These are phyloP conservation scores for Chromoteleia sp. DNA, from an alignment of 2,888 invertebrate species.

Conservation along the genomic window DNA sequence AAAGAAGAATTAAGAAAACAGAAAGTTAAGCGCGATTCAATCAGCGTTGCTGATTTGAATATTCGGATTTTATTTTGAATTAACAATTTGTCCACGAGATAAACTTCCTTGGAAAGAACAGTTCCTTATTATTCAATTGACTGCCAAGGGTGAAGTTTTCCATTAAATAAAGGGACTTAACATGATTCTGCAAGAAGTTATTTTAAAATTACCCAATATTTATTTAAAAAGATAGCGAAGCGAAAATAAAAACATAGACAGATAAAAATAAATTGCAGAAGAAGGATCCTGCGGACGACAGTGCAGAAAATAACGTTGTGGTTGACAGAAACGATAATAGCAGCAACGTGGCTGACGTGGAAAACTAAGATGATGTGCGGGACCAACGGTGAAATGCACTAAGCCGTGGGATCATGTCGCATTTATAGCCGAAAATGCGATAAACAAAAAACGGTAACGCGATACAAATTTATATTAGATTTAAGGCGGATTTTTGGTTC, in stretches of 20 bases:
- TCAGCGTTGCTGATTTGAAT: no score
- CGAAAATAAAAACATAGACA: constrained; percentile 35
- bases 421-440: constrained; percentile 37
- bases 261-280: constrained; percentile 32
- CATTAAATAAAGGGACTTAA: constrained; percentile 7
- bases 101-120: neutral
- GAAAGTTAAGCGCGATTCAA: no score
- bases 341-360: constrained; percentile 37
- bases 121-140: neutral
- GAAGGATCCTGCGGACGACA: constrained; percentile 37
- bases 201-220: constrained; percentile 25
- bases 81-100: neutral
- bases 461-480: constrained; percentile 33
- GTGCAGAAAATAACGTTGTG: constrained; percentile 19
- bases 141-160: neutral
- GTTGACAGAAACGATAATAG: constrained; percentile 46
- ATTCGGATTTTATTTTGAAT: neutral
- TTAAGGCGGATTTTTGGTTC: no score
- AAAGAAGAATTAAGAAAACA: no score
- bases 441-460: constrained; percentile 33
- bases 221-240: constrained; percentile 1
- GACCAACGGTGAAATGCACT: constrained; percentile 25
- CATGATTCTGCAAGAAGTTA: constrained; percentile 8
- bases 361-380: constrained; percentile 49
- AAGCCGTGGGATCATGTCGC: constrained; percentile 25